Conservation (phyloP, 1,140 invertebrate genomes). For the Drosophila nigrodunni region DNA sequence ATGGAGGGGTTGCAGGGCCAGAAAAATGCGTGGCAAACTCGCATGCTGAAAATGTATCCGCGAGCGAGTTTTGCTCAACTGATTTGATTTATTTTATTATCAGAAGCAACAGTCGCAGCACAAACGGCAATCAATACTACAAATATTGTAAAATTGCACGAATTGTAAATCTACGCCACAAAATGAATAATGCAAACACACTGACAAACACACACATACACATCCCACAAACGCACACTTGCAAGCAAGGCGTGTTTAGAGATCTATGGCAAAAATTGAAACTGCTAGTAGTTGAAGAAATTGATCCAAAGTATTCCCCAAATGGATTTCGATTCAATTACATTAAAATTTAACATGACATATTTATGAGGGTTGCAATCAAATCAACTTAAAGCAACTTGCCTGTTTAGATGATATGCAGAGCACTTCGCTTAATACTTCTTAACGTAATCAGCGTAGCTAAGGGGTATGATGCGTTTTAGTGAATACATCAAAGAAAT, state of each 20-base stretch:
- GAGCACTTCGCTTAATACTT: background rate
- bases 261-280: constrained; percentile 3
- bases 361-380: constrained; percentile 23
- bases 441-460: background rate
- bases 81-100: constrained; percentile 77
- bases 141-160: constrained; percentile 31
- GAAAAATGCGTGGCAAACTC: background rate
- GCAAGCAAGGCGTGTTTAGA: constrained; percentile 17
- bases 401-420: background rate
- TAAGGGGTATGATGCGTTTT: background rate
- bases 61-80: constrained; percentile 40
- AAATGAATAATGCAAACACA: constrained; percentile 71
- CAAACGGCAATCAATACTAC: constrained; percentile 48
- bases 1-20: too few species aligned
- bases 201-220: background rate
- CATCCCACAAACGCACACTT: background rate
- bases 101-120: constrained; percentile 24
- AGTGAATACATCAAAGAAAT: background rate
- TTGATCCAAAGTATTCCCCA: constrained; percentile 22
- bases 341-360: constrained; percentile 36
- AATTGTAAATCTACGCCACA: constrained; percentile 75
- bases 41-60: constrained; percentile 6
- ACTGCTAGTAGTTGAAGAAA: constrained; percentile 11
- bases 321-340: constrained; percentile 41
- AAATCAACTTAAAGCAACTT: constrained; percentile 8